Percentiles rank a stretch among this genome's conserved stretches.
These are phyloP conservation scores for Corythaixoides concolor DNA, from an alignment of 2,113 vertebrate genomes.

Conservation along the genomic window DNA sequence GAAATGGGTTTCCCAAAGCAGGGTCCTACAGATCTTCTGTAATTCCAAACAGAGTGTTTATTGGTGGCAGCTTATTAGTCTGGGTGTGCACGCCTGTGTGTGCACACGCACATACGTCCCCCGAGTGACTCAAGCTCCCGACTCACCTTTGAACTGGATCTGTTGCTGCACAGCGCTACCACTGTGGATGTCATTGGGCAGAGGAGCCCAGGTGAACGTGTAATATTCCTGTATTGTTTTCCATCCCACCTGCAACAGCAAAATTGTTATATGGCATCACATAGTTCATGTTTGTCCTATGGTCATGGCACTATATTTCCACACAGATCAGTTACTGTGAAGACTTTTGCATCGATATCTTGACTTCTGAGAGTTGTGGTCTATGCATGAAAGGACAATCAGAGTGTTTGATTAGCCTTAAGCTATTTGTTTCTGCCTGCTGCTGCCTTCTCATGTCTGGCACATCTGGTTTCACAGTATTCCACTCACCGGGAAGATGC, in stretches of 20 bases:
- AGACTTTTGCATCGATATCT: neutral
- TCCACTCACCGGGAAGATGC: conserved; percentile 74
- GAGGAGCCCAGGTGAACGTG: conserved; percentile 72
- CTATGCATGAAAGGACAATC: neutral
- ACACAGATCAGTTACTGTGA: neutral
- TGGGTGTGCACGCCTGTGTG: neutral
- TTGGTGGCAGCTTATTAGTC: neutral
- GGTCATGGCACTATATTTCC: neutral
- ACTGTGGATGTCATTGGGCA: neutral
- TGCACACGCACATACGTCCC: fast-evolving
- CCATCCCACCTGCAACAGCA: conserved; percentile 76
- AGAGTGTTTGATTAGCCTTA: neutral
- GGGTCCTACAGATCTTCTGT: fast-evolving
- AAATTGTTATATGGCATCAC: neutral
- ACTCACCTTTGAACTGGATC: conserved; percentile 75
- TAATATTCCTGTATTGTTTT: conserved; percentile 75
- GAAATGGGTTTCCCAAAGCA: neutral
- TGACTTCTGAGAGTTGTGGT: neutral
- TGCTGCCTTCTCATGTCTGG: neutral
- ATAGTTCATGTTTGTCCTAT: neutral
- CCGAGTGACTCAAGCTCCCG: neutral
- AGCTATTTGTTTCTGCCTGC: neutral
- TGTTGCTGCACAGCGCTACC: neutral
- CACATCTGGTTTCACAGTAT: neutral
- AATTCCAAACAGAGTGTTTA: fast-evolving